Conservation (phyloP, 2,797 vertebrate genomes). For the Darevskia nairensis region DNA sequence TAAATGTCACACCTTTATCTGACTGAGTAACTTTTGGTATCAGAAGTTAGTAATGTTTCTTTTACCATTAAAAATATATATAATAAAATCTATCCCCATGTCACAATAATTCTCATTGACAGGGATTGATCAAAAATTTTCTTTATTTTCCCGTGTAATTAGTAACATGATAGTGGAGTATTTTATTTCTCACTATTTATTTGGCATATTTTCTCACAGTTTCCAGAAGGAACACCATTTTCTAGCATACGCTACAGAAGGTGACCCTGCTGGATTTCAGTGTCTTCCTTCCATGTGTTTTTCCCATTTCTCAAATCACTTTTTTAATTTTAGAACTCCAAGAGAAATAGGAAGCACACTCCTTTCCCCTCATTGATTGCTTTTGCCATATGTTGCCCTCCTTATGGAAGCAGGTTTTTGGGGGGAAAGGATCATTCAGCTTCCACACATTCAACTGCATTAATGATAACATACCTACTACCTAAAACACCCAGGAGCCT, state of each 20-base stretch:
- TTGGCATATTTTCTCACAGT: constrained; percentile 26
- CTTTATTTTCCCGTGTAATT: constrained; percentile 60
- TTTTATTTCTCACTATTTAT: constrained; percentile 41
- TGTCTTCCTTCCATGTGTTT: constrained; percentile 1
- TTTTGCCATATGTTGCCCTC: constrained; percentile 1
- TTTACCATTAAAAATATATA: constrained; percentile 31
- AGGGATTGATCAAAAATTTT: background rate
- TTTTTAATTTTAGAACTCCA: background rate
- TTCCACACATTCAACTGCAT: constrained; percentile 4
- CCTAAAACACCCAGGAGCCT: no score
- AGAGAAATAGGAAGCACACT: constrained; percentile 9
- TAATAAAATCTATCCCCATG: constrained; percentile 48
- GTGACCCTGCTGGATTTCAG: background rate
- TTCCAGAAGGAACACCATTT: background rate
- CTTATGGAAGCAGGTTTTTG: background rate
- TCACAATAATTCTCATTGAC: constrained; percentile 14
- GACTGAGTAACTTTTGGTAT: constrained; percentile 5
- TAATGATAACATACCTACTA: background rate
- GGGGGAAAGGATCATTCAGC: background rate
- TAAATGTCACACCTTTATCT: background rate
- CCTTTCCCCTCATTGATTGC: constrained; percentile 13
- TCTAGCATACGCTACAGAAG: background rate
- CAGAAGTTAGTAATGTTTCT: constrained; percentile 43
- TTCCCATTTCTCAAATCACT: constrained; percentile 1
- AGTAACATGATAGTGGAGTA: constrained; percentile 55